Percentiles rank a stretch among this genome's conserved stretches.
Conservation (phyloP, 35 echinoderm and acorn worm species). For the Nesometra sesokonis region DNA sequence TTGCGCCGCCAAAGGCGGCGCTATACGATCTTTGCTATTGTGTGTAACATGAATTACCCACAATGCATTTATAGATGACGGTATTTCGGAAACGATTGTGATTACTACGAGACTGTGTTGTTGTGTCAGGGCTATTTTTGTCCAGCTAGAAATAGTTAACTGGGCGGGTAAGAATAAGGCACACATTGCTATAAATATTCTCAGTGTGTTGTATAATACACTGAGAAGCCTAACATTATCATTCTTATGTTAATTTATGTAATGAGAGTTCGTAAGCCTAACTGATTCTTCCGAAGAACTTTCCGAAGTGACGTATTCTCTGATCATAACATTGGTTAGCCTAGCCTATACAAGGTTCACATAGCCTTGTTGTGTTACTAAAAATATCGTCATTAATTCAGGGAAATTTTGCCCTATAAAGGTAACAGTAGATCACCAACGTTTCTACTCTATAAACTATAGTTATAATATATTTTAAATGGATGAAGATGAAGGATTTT, state of each 20-base stretch:
- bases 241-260: neutral
- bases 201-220: neutral
- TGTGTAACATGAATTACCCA: neutral
- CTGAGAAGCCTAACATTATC: neutral
- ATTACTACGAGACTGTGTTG: neutral
- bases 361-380: too few relatives aligned
- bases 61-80: neutral
- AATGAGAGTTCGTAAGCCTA: neutral
- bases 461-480: conserved; percentile 10
- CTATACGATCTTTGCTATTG: too few relatives aligned
- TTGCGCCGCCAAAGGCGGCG: too few relatives aligned
- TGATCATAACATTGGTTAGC: neutral
- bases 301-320: neutral
- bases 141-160: neutral
- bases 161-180: neutral
- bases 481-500: conserved; percentile 66
- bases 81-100: neutral
- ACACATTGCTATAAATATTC: neutral
- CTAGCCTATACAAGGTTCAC: too few relatives aligned
- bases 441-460: neutral
- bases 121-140: neutral
- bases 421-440: neutral
- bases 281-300: neutral
- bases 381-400: too few relatives aligned
- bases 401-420: neutral